These are phyloP conservation scores for Spheniscus mendiculus DNA, from an alignment of 2,113 vertebrate genomes.

Conservation along the genomic window DNA sequence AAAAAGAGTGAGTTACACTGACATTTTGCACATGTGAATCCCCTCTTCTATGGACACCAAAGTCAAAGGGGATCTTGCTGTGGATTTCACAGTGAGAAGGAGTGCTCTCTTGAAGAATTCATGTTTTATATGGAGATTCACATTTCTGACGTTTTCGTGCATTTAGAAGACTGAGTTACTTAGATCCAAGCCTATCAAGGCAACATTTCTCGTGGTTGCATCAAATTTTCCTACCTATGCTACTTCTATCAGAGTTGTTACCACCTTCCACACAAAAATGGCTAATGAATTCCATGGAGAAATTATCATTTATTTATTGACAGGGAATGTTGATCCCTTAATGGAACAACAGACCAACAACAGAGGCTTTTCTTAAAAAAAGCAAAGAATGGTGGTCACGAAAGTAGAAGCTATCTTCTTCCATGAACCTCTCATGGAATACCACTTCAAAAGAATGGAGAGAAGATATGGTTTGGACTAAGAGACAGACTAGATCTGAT, in stretches of 20 bases:
- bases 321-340: background rate
- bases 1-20: background rate
- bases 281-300: background rate
- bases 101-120: background rate
- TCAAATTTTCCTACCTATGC: background rate
- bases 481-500: background rate
- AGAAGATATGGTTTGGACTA: background rate
- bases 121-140: background rate
- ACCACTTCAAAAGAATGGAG: background rate
- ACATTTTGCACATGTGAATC: background rate
- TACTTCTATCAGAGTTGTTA: background rate
- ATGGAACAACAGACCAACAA: background rate
- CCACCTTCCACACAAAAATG: background rate
- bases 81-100: background rate
- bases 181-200: background rate
- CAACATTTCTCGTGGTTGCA: background rate
- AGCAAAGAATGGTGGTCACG: fast-evolving
- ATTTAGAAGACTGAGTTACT: background rate
- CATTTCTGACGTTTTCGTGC: background rate
- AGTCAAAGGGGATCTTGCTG: background rate
- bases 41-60: background rate
- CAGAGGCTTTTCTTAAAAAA: background rate
- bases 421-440: background rate
- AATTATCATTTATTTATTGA: background rate
- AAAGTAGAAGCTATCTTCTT: background rate